These are phyloP conservation scores for Pica pica DNA, from an alignment of 2,113 vertebrate genomes.

Conservation along the genomic window DNA sequence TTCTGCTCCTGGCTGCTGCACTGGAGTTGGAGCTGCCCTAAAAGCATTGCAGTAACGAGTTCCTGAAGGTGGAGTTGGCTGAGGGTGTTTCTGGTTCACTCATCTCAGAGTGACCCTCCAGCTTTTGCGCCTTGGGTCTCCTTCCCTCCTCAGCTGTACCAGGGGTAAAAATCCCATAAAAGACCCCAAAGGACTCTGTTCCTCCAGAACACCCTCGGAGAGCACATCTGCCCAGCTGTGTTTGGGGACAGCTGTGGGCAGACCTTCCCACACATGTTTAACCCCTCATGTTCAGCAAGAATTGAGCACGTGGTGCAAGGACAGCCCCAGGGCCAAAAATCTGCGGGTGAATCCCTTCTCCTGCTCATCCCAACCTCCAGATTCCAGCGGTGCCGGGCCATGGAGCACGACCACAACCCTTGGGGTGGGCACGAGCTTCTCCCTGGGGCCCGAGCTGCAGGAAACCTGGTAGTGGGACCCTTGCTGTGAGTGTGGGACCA, in stretches of 20 bases:
- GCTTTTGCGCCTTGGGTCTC: fast-evolving
- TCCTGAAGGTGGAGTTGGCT: background rate
- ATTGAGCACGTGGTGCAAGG: fast-evolving
- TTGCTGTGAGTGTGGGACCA: background rate
- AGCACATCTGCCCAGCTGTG: background rate
- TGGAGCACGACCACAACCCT: background rate
- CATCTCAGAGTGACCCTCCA: background rate
- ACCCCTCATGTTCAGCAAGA: background rate
- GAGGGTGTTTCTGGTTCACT: background rate
- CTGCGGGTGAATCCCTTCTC: background rate
- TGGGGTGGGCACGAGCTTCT: background rate
- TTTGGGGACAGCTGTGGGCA: background rate
- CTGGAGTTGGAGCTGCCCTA: background rate
- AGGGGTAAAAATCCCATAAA: background rate
- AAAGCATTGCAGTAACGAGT: background rate
- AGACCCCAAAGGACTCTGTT: background rate
- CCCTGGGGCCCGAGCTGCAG: background rate
- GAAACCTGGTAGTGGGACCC: background rate
- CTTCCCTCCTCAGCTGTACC: background rate
- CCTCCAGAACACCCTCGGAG: background rate
- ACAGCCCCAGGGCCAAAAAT: background rate
- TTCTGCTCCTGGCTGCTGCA: background rate
- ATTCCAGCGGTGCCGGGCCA: background rate
- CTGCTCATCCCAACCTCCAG: background rate
- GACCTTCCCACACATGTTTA: background rate